Conservation (phyloP, 2,113 vertebrate species). For the Pluvialis apricaria region DNA sequence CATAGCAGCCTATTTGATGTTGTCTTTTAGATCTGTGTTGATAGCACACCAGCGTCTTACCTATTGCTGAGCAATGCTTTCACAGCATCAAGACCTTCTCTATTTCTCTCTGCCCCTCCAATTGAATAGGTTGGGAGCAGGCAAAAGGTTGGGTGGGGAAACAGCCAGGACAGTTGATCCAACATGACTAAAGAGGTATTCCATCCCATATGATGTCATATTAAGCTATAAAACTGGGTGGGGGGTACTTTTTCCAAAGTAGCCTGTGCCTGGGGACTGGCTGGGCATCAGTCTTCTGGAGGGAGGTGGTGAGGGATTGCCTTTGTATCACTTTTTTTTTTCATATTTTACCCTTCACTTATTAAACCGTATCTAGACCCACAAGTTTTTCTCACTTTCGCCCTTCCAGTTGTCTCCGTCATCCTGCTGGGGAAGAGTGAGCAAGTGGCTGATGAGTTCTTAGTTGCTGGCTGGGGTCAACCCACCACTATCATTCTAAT, state of each 20-base stretch:
- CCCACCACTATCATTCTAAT: neutral
- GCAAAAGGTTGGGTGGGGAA: neutral
- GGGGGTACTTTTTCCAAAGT: neutral
- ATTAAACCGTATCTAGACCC: neutral
- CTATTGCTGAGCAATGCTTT: neutral
- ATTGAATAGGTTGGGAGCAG: neutral
- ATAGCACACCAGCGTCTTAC: neutral
- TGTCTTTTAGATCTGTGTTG: neutral
- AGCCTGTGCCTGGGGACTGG: neutral
- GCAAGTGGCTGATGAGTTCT: accelerated
- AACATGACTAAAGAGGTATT: neutral
- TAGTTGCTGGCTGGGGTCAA: neutral
- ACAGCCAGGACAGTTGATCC: neutral
- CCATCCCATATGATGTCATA: neutral
- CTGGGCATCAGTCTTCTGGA: neutral
- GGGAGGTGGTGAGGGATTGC: neutral
- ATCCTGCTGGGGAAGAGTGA: neutral
- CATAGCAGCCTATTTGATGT: neutral
- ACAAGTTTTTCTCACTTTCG: neutral
- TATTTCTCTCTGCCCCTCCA: neutral
- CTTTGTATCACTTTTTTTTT: neutral
- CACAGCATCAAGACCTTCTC: neutral
- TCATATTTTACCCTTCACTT: neutral
- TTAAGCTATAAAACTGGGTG: neutral
- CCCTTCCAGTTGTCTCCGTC: accelerated